These are phyloP conservation scores for Buteo buteo DNA, from an alignment of 2,113 vertebrate species.

Conservation along the genomic window DNA sequence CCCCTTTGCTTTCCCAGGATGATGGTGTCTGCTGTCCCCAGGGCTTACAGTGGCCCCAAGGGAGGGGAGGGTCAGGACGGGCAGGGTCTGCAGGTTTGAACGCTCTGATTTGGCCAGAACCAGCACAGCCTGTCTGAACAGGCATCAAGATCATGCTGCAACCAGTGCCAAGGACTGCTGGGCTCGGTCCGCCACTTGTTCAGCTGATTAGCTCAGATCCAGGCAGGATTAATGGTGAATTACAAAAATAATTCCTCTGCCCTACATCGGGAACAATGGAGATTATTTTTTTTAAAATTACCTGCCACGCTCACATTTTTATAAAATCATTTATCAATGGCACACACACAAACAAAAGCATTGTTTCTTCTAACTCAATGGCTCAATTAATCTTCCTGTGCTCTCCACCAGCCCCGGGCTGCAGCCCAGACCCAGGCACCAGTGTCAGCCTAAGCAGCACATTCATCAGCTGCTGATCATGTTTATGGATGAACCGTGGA, in stretches of 20 bases:
- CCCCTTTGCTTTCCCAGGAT: neutral
- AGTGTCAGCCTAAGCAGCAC: neutral
- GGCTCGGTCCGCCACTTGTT: neutral
- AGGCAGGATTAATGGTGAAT: constrained; percentile 20
- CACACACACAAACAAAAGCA: constrained; percentile 3
- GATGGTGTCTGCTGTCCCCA: neutral
- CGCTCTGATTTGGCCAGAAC: neutral
- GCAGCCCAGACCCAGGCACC: neutral
- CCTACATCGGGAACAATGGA: neutral
- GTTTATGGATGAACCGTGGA: neutral
- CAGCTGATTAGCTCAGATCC: constrained; percentile 19
- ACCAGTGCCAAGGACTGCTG: neutral
- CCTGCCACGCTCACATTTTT: constrained; percentile 2
- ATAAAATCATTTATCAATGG: neutral
- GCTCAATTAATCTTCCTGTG: constrained; percentile 30
- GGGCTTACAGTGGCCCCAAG: neutral
- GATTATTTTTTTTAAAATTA: neutral
- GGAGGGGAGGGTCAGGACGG: neutral
- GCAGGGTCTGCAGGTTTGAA: neutral
- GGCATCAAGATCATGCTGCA: neutral
- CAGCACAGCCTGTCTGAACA: neutral
- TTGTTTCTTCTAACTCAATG: constrained; percentile 36
- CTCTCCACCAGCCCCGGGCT: neutral
- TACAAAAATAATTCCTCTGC: constrained; percentile 8
- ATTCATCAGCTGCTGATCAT: neutral